A percentile compares a stretch with the other conserved stretches of the same genome.
phyloP scores from a whole-genome alignment of 1,140 invertebrate genomes.

The Philotrypesis tridentata region DNA sequence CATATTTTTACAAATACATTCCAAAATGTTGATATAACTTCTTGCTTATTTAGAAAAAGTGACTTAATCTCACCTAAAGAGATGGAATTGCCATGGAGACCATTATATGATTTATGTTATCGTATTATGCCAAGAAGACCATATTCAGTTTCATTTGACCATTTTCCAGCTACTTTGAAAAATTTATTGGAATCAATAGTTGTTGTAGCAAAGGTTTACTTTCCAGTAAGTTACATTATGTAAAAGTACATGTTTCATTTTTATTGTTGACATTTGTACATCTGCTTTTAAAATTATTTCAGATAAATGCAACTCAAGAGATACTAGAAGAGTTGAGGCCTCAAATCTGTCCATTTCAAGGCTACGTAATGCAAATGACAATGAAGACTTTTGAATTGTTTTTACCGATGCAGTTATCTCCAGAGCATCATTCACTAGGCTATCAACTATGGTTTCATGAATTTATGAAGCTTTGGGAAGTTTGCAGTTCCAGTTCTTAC shows the following conservation, averaged over 20 bases:
- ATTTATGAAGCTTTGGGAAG: slow-evolving; percentile 85
- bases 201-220: slow-evolving; percentile 65
- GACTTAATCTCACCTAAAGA: slow-evolving; percentile 86
- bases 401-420: slow-evolving; percentile 82
- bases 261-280: neutral
- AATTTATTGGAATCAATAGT: slow-evolving; percentile 61
- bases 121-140: slow-evolving; percentile 71
- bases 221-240: slow-evolving; percentile 62
- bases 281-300: slow-evolving; percentile 46
- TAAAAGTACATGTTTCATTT: neutral
- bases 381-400: slow-evolving; percentile 83
- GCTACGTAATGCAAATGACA: slow-evolving; percentile 74
- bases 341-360: slow-evolving; percentile 82
- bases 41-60: slow-evolving; percentile 79
- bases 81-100: slow-evolving; percentile 88
- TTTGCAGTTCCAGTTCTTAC: slow-evolving; percentile 79
- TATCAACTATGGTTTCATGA: slow-evolving; percentile 90
- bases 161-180: slow-evolving; percentile 74
- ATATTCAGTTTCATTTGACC: slow-evolving; percentile 77
- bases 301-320: slow-evolving; percentile 84
- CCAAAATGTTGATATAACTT: neutral
- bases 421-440: slow-evolving; percentile 78
- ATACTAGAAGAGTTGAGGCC: slow-evolving; percentile 90
- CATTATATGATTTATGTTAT: slow-evolving; percentile 83
- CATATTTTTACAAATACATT: neutral